Evolutionary conservation across 2,888 invertebrate species (phyloP).

Genomic region (Drosophila longiperda): DNA sequence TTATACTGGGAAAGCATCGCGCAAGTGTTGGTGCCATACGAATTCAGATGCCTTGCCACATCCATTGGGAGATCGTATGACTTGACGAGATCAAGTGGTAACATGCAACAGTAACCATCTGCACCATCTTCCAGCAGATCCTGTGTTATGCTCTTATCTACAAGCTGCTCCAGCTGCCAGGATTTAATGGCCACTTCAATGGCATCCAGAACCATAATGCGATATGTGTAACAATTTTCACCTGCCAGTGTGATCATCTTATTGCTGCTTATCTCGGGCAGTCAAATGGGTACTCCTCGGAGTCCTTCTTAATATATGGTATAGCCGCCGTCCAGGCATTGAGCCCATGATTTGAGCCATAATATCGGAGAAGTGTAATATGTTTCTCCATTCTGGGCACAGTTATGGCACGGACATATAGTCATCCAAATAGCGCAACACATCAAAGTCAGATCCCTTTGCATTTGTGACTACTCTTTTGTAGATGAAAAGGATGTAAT

Average conservation of each 20-base stretch:
- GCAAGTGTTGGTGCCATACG: slow-evolving; percentile 98
- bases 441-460: slow-evolving; percentile 98
- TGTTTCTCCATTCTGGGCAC: slow-evolving; percentile 45
- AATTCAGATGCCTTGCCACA: slow-evolving; percentile 97
- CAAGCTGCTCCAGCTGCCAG: slow-evolving; percentile 88
- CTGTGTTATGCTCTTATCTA: slow-evolving; percentile 90
- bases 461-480: slow-evolving; percentile 98
- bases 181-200: slow-evolving; percentile 93
- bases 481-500: slow-evolving; percentile 92
- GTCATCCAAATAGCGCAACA: slow-evolving; percentile 96
- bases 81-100: slow-evolving; percentile 98
- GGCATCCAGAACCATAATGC: slow-evolving; percentile 98
- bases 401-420: slow-evolving; percentile 94
- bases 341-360: slow-evolving; percentile 98
- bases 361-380: slow-evolving; percentile 93
- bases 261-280: slow-evolving; percentile 95
- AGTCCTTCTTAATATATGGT: slow-evolving; percentile 95
- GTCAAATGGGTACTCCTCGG: slow-evolving; percentile 95
- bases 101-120: slow-evolving; percentile 97
- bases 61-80: slow-evolving; percentile 99
- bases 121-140: slow-evolving; percentile 97
- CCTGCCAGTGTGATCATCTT: slow-evolving; percentile 98
- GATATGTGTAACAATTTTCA: slow-evolving; percentile 99
- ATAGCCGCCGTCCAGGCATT: slow-evolving; percentile 99
- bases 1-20: slow-evolving; percentile 96